Evolutionary conservation across 2,888 invertebrate genomes (phyloP).

Genomic region (Cheilosia urbana): DNA sequence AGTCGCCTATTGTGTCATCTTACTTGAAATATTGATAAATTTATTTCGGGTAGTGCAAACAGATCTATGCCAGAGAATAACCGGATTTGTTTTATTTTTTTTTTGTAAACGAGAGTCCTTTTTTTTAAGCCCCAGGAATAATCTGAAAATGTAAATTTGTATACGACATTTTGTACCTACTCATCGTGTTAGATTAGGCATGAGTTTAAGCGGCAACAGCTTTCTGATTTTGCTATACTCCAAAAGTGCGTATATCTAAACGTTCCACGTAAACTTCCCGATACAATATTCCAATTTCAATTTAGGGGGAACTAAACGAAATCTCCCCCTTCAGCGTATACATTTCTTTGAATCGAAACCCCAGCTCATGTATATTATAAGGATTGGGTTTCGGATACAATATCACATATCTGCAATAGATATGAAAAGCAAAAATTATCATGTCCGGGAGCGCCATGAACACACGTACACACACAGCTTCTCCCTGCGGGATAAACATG

Average conservation of each 20-base stretch:
- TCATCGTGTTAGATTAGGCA: no score
- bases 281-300: neutral
- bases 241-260: neutral
- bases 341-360: neutral
- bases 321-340: neutral
- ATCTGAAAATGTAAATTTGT: no score
- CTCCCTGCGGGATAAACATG: neutral
- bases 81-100: no score
- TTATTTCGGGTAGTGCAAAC: no score
- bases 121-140: no score
- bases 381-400: slow-evolving; percentile 41
- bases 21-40: no score
- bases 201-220: no score
- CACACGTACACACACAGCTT: neutral
- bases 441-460: slow-evolving; percentile 38
- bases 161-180: no score
- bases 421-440: slow-evolving; percentile 47
- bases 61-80: no score
- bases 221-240: neutral
- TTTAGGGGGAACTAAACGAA: neutral
- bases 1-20: no score
- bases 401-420: slow-evolving; percentile 55
- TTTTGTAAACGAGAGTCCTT: no score
- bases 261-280: neutral
- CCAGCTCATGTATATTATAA: slow-evolving; percentile 4